Conservation (phyloP, 37 sponge, comb jelly and placozoan species). For the Spongilla lacustris region DNA sequence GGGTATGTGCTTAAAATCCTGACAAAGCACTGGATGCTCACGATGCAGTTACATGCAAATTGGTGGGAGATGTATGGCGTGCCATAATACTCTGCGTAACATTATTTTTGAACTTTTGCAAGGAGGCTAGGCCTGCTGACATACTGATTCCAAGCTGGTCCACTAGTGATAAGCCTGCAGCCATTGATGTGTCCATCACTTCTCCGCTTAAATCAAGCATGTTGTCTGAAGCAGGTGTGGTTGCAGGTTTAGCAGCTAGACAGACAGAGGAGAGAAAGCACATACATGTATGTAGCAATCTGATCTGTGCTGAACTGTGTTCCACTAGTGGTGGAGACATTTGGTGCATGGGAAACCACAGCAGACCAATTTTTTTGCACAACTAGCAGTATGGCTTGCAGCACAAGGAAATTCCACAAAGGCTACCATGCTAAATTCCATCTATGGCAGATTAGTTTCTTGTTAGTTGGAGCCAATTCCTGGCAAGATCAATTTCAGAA, state of each 20-base stretch:
- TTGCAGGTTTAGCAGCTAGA: not conserved
- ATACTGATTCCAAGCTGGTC: not conserved
- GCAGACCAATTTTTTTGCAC: not conserved
- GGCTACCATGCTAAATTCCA: not conserved
- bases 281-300: not conserved
- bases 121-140: not conserved
- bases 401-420: not conserved
- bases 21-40: not conserved
- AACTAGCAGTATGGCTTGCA: not conserved
- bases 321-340: slow-evolving; percentile 1
- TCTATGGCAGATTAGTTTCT: not conserved
- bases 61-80: not conserved
- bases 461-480: no score
- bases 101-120: not conserved
- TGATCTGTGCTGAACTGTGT: not conserved
- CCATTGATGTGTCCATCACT: not conserved
- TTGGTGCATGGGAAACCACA: not conserved
- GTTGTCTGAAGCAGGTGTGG: not conserved
- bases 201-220: slow-evolving; percentile 1
- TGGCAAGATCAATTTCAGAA: no score
- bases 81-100: not conserved
- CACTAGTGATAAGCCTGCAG: not conserved
- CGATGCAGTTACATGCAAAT: not conserved
- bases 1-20: not conserved
- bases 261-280: not conserved